Percentiles rank a stretch among this genome's conserved stretches.
Conservation (phyloP, 2,113 vertebrate species). For the Lontra canadensis region DNA sequence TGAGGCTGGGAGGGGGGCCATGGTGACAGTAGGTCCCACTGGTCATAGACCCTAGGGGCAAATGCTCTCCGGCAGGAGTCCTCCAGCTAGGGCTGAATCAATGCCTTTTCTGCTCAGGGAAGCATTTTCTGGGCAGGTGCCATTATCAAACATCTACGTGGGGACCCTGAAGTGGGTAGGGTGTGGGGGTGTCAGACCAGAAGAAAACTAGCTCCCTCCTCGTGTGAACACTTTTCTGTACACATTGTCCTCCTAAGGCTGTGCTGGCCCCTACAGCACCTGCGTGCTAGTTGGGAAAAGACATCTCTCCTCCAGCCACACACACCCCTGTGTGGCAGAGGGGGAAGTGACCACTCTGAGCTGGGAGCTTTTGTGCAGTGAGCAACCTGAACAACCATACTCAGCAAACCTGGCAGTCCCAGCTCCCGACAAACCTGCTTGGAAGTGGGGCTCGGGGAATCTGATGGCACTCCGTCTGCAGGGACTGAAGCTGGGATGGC, state of each 20-base stretch:
- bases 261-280: not conserved
- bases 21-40: not conserved
- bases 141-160: not conserved
- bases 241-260: not conserved
- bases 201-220: not conserved
- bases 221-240: accelerated
- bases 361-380: not conserved
- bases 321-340: not conserved
- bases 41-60: not conserved
- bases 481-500: not conserved
- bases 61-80: not conserved
- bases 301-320: not conserved
- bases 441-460: not conserved
- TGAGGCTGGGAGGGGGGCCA: not conserved
- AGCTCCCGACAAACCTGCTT: not conserved
- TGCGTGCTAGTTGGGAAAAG: not conserved
- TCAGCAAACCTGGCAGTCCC: not conserved
- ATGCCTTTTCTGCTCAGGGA: not conserved
- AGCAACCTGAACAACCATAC: not conserved
- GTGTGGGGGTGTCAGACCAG: not conserved
- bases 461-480: too few species aligned
- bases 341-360: not conserved
- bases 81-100: not conserved
- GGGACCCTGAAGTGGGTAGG: not conserved
- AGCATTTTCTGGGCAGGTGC: not conserved